Evolutionary conservation across 2,888 invertebrate species (phyloP), one percentile per base, ranked within the genome.

Genomic region (Acholoe squamosa): DNA sequence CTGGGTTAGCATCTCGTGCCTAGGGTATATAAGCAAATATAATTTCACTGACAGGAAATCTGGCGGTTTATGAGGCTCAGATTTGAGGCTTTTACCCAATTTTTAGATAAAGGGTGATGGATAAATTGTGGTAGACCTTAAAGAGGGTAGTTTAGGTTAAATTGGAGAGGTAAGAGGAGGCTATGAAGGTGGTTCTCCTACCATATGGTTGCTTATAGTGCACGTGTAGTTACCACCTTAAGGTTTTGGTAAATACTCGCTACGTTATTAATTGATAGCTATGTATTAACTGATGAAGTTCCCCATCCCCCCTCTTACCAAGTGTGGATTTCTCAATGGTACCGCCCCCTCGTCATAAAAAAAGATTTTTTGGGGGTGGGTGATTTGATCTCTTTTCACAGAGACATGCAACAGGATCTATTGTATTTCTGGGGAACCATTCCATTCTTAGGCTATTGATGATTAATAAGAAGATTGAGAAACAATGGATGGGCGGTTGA

Each of bases 21-120:
- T 28, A 71, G 71, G 71, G 71, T 71, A 71, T 71, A 71, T 71
- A 71, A 71, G 71, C 71, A 71, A 5, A 71, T 25, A 71, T 71
- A 71, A 71, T 5, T 71, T 71, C 25, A 25, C 3, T 14, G 3
- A 43, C 3, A 16, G 25, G 14, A 28, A 71, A 71, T 71, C 25
- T 28, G 71, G 7, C 71, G 71, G 28, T 71, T 71, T 71, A 71
- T 71, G 71, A 25, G 19, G 71, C 28, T 28, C 71, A 71, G 71
- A 71, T 71, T 71, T 71, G 71, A 71, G 71, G 71, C 71, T 5
- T 71, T 71, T 28, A 0, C 25, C 31, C 71, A 28, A 3, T 25
- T 28, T 71, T n/a, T 14, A 43, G 43, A 43, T 28, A 25, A 28
- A 25, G 25, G 71, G 16, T 71, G 71, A 71, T 28, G 71, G 71